Percentiles rank a stretch among this genome's conserved stretches.
These are phyloP conservation scores for Drosophila carrolli DNA, from an alignment of 1,140 invertebrate genomes.

Conservation along the genomic window DNA sequence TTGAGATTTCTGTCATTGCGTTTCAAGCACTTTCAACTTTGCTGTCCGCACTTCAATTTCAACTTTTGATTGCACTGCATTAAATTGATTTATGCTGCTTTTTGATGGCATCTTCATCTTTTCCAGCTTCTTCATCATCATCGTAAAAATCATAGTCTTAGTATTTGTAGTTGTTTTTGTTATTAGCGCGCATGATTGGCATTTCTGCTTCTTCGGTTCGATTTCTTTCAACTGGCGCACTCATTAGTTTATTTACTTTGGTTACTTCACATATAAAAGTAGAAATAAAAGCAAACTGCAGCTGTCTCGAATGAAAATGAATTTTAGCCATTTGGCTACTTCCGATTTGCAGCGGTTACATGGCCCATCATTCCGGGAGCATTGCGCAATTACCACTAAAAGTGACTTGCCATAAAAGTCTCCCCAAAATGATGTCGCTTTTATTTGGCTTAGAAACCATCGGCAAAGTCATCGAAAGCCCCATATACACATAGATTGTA, in stretches of 20 bases:
- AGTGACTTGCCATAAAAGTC: slow-evolving; percentile 60
- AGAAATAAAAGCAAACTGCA: slow-evolving; percentile 14
- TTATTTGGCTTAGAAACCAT: slow-evolving; percentile 62
- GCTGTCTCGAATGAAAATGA: slow-evolving; percentile 50
- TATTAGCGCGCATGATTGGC: slow-evolving; percentile 81
- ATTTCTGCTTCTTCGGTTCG: slow-evolving; percentile 52
- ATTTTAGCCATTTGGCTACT: slow-evolving; percentile 63
- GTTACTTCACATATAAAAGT: slow-evolving; percentile 67
- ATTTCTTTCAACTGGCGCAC: slow-evolving; percentile 42
- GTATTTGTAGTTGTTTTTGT: slow-evolving; percentile 44
- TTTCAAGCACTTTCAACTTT: slow-evolving; percentile 54
- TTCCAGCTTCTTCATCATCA: slow-evolving; percentile 11
- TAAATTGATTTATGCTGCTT: slow-evolving; percentile 74
- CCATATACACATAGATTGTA: not conserved
- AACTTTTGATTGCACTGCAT: slow-evolving; percentile 81
- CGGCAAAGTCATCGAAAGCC: slow-evolving; percentile 8
- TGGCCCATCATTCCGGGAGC: not conserved
- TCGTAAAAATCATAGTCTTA: slow-evolving; percentile 9
- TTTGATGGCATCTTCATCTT: slow-evolving; percentile 18
- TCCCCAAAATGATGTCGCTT: slow-evolving; percentile 48
- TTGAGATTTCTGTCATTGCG: slow-evolving; percentile 24
- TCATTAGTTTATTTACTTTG: slow-evolving; percentile 70
- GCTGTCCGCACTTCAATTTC: slow-evolving; percentile 61
- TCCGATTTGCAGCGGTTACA: slow-evolving; percentile 58
- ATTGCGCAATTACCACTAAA: slow-evolving; percentile 24